Evolutionary conservation across 2,113 vertebrate species (phyloP).

Genomic region (Gymnarchus niloticus): DNA sequence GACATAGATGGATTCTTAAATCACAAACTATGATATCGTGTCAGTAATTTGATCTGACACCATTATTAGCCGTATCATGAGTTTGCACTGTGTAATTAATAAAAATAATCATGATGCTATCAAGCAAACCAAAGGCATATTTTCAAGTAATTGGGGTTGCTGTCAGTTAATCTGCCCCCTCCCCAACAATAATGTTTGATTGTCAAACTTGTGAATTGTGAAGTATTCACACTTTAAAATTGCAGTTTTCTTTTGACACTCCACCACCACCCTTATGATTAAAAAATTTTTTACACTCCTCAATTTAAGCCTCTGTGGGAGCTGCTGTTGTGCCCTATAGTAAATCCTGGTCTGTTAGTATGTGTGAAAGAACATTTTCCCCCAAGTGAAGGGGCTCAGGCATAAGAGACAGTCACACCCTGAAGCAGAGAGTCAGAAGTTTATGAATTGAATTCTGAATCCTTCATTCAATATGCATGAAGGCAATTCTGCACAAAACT

Average conservation of each 20-base stretch:
- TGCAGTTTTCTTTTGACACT: too few relatives aligned
- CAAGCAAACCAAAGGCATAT: background rate
- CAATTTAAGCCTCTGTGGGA: background rate
- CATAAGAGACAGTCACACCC: background rate
- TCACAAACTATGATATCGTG: background rate
- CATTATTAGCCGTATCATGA: background rate
- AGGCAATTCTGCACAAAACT: background rate
- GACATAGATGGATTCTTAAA: background rate
- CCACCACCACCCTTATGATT: too few relatives aligned
- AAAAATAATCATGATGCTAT: background rate
- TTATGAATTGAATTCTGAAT: background rate
- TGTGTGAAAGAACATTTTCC: background rate
- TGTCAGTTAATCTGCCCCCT: background rate
- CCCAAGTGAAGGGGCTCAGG: background rate
- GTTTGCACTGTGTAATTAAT: background rate
- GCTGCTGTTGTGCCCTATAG: background rate
- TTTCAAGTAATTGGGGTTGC: background rate
- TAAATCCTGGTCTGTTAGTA: background rate
- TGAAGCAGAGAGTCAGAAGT: background rate
- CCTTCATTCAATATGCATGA: background rate
- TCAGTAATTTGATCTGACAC: background rate
- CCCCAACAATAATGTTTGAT: background rate
- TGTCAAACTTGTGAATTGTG: too few relatives aligned
- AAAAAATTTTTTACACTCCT: too few relatives aligned
- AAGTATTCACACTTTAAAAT: too few relatives aligned